Evolutionary conservation across 2,888 invertebrate species (phyloP), one percentile per base, ranked within the genome.

Genomic region (Eupithecia centaureata): DNA sequence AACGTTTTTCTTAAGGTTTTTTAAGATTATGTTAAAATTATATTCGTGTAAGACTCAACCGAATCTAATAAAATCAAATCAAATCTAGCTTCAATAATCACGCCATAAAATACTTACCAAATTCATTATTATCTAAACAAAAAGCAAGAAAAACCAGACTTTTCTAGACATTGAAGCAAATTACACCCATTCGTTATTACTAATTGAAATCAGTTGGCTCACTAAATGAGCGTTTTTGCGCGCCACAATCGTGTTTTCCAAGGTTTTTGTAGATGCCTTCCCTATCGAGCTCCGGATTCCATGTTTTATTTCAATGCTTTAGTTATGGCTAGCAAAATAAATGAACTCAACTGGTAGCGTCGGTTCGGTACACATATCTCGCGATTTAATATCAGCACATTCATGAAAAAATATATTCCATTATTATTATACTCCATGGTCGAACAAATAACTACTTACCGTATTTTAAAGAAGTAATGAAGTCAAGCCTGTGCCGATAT

Each of bases 201-300:
- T 27, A 30, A 58, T 62, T 58, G 51, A 56, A 63, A 61, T 28
- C 64, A 61, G 57, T 32, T 61, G 47, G 42, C 12, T 22, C n/a
- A 68, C 61, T 61, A 54, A 58, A 58, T 33, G 18, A 18, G 32
- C 33, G 54, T 65, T 60, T 64, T 63, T 47, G 54, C 38, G 32
- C 42, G 13, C 56, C 52, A 61, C 61, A 57, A 61, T 61, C 57
- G 47, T 58, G 64, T 64, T 63, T 63, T 64, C 27, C 61, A 68
- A 65, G 61, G 58, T 61, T 65, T 47, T 62, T 27, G 32, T 32
- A 27, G n/a, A 56, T 68, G 51, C 57, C 68, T 61, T 60, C 59
- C 42, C 42, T 67, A 63, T 63, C 63, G 18, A 67, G 33, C 67
- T 63, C 35, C 51, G 47, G 56, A 67, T 67, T 59, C 61, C 27